phyloP scores from a whole-genome alignment of 2,113 vertebrate species.

The Egretta garzetta region DNA sequence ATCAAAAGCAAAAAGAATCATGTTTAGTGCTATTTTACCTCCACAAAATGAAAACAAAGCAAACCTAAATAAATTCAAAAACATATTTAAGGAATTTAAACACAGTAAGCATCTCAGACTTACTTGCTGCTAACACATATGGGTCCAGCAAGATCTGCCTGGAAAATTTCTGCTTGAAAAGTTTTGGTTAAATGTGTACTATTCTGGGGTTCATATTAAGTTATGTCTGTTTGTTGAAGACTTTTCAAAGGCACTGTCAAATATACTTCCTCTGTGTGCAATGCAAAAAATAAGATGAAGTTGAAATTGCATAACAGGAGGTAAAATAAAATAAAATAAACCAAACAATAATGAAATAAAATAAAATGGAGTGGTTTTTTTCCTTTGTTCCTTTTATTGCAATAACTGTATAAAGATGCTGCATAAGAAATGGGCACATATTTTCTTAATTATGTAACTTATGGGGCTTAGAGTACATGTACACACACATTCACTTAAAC shows the following conservation, averaged over 20 bases:
- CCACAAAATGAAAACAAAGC: not conserved
- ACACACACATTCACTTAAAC: not conserved
- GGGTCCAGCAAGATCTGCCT: not conserved
- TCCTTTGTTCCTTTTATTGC: not conserved
- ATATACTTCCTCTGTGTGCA: not conserved
- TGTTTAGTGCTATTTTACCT: not conserved
- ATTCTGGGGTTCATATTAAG: not conserved
- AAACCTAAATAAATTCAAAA: not conserved
- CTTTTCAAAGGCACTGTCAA: not conserved
- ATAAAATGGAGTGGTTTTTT: not conserved
- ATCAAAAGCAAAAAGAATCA: not conserved
- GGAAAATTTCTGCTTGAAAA: not conserved
- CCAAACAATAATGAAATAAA: not conserved
- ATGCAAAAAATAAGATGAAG: not conserved
- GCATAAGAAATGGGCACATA: not conserved
- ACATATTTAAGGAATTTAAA: not conserved
- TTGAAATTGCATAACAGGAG: not conserved
- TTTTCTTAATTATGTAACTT: not conserved
- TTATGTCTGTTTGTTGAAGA: not conserved
- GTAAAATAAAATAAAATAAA: not conserved
- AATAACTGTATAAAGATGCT: not conserved
- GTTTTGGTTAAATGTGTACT: not conserved
- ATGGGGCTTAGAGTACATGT: rapidly evolving
- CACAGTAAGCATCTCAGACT: not conserved
- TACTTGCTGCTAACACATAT: not conserved